Conservation (phyloP, 2,888 invertebrate genomes). For the Chamaedrilus cognettii region DNA sequence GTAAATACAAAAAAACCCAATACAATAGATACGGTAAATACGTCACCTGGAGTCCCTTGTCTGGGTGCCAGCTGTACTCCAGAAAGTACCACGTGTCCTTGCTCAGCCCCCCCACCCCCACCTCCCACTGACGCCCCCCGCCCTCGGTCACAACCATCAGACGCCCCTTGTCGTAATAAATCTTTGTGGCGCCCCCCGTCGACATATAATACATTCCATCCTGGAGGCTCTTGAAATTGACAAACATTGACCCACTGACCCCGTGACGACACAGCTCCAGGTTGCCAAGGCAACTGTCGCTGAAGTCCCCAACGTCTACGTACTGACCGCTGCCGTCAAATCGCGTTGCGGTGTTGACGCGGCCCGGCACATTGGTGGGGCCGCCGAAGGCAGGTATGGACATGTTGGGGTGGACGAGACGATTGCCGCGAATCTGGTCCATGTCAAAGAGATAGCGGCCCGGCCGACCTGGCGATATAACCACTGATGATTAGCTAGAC, state of each 20-base stretch:
- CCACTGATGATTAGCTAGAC: too few relatives aligned
- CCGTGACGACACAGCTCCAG: slow-evolving; percentile 46
- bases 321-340: slow-evolving; percentile 44
- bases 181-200: not conserved
- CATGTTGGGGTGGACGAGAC: not conserved
- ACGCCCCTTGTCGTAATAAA: slow-evolving; percentile 42
- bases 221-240: slow-evolving; percentile 46
- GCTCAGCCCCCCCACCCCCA: slow-evolving; percentile 39
- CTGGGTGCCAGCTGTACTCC: slow-evolving; percentile 52
- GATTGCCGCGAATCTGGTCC: not conserved
- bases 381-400: slow-evolving; percentile 23
- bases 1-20: too few relatives aligned
- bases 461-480: not conserved
- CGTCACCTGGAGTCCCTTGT: slow-evolving; percentile 43
- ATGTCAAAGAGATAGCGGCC: not conserved
- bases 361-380: slow-evolving; percentile 31
- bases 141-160: slow-evolving; percentile 42
- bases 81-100: slow-evolving; percentile 49
- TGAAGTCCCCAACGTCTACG: slow-evolving; percentile 27
- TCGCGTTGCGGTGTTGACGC: slow-evolving; percentile 26
- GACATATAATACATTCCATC: slow-evolving; percentile 37
- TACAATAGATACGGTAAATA: too few relatives aligned
- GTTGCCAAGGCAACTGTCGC: slow-evolving; percentile 43
- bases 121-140: slow-evolving; percentile 42
- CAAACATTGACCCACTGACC: slow-evolving; percentile 49